Evolutionary conservation across 35 echinoderm and acorn worm species (phyloP), one percentile per base, ranked within the genome.

Genomic region (Ptychodera flava): DNA sequence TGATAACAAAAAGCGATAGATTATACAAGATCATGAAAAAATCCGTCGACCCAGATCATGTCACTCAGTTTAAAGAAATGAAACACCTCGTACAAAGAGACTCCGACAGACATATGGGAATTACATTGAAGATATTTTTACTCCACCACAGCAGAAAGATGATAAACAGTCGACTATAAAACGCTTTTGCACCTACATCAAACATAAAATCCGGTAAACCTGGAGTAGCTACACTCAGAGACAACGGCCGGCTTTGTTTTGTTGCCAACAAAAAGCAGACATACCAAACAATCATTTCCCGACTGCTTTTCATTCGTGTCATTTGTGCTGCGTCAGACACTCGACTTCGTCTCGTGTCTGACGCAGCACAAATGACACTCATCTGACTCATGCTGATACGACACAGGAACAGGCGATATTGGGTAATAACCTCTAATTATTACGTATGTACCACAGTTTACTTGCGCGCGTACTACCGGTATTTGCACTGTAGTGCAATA

Each of bases 111-210:
- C n/a, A n/a, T n/a, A n/a, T n/a, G n/a, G n/a, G n/a, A n/a, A n/a
- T n/a, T 88, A 84, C 88, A 16, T 89, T 16, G 80, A 89, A 33
- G 45, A 89, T 33, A 28, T 89, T 53, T 32, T 81, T 28, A 78
- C 77, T 30, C 78, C 84, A 30, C 28, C 79, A 35, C 6, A 32
- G 27, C 29, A 64, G 27, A 86, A 88, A n/a, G n/a, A n/a, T n/a
- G n/a, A n/a, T n/a, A n/a, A n/a, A n/a, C n/a, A n/a, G n/a, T n/a
- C n/a, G n/a, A 33, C 35, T 16, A 32, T 36, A 34, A 34, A 79
- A 35, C 34, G 38, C 78, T 28, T 84, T 35, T 92, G 90, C 85
- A 52, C 35, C 16, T 92, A 88, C 80, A 37, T 92, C 15, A 92
- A 92, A 82, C 86, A 83, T 27, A 86, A 91, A 35, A 75, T 84